Evolutionary conservation across 2,888 invertebrate genomes (phyloP).

Genomic region (Sesia apiformis): DNA sequence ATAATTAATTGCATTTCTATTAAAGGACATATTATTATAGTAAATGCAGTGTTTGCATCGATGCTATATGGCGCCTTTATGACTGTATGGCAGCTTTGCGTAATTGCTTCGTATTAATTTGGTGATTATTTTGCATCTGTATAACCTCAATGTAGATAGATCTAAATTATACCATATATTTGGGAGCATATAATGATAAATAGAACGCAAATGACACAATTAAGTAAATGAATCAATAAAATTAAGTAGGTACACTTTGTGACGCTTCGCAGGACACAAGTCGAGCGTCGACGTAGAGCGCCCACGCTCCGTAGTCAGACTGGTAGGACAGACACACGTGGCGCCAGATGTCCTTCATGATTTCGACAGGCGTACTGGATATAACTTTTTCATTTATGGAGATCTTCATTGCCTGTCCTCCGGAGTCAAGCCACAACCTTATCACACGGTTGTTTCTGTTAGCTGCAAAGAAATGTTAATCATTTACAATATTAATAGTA

Average conservation of each 20-base stretch:
- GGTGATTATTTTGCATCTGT: too few relatives aligned
- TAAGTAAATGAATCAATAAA: too few relatives aligned
- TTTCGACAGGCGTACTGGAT: conserved; percentile 55
- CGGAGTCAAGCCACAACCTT: conserved; percentile 75
- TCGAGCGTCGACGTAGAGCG: conserved; percentile 75
- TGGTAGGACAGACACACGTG: conserved; percentile 81
- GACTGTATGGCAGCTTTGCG: too few relatives aligned
- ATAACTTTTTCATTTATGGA: conserved; percentile 69
- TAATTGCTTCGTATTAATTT: too few relatives aligned
- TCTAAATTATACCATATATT: too few relatives aligned
- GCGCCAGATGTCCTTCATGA: conserved; percentile 71
- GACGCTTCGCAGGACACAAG: conserved; percentile 51
- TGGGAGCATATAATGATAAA: too few relatives aligned
- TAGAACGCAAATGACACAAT: too few relatives aligned
- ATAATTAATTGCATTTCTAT: too few relatives aligned
- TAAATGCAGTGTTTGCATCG: too few relatives aligned
- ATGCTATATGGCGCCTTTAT: too few relatives aligned
- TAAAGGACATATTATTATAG: too few relatives aligned
- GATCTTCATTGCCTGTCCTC: conserved; percentile 70
- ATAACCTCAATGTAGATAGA: too few relatives aligned
- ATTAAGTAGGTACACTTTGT: conserved; percentile 32
- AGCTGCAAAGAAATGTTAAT: conserved; percentile 47
- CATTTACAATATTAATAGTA: conserved; percentile 5
- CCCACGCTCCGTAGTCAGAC: conserved; percentile 75
- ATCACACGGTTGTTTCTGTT: conserved; percentile 64